A percentile compares a stretch with the other conserved stretches of the same genome.
phyloP scores from a whole-genome alignment of 2,113 vertebrate species.

The Cochlearius cochlearius region DNA sequence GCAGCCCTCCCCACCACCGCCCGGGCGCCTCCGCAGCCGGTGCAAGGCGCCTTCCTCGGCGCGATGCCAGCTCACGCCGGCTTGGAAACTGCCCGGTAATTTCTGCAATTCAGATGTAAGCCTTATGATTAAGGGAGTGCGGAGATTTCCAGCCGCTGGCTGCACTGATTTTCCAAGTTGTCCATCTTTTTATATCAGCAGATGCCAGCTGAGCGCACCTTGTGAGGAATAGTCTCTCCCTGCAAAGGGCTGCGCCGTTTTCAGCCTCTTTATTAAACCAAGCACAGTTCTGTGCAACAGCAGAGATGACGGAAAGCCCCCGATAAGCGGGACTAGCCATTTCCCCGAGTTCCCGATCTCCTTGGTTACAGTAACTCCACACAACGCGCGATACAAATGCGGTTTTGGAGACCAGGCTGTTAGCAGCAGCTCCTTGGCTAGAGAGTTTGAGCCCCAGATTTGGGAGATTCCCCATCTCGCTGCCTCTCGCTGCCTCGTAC shows the following conservation, averaged over 20 bases:
- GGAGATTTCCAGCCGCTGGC: not conserved
- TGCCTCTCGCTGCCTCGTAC: not conserved
- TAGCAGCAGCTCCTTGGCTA: not conserved
- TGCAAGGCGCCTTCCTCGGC: fast-evolving
- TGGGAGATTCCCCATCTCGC: not conserved
- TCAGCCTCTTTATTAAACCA: not conserved
- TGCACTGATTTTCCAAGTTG: not conserved
- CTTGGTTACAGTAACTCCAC: slow-evolving; percentile 14
- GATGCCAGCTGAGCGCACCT: not conserved
- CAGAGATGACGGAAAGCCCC: not conserved
- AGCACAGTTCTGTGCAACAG: not conserved
- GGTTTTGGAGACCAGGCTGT: not conserved
- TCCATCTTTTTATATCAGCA: not conserved
- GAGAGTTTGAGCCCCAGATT: no score
- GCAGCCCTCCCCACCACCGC: not conserved
- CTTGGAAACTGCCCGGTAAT: fast-evolving
- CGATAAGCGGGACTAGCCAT: not conserved
- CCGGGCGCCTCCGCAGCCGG: not conserved
- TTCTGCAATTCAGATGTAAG: not conserved
- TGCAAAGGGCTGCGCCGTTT: not conserved
- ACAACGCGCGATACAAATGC: fast-evolving
- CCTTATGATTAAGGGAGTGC: not conserved
- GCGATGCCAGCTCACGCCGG: fast-evolving
- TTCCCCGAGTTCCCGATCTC: not conserved
- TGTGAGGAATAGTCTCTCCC: not conserved